Evolutionary conservation across 2,797 vertebrate genomes (phyloP).

Genomic region (Emys orbicularis): DNA sequence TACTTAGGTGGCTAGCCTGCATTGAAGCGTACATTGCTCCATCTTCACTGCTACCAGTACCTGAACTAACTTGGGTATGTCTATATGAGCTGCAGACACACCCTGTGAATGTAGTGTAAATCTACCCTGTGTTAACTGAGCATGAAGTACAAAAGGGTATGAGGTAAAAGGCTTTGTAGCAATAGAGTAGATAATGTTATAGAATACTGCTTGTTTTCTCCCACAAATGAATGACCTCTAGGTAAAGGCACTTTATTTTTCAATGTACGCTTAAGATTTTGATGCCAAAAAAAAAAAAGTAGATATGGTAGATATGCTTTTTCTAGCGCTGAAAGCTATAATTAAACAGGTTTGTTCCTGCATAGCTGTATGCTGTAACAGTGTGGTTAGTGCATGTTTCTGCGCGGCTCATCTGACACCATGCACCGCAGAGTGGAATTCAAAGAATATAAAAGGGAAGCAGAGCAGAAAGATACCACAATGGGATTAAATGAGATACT

Average conservation of each 20-base stretch:
- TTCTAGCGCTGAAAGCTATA: background rate
- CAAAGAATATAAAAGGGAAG: slow-evolving; percentile 67
- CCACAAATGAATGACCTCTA: background rate
- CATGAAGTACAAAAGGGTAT: background rate
- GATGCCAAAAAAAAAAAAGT: rapidly evolving
- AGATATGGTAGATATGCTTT: rapidly evolving
- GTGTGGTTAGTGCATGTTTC: background rate
- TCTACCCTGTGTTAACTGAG: rapidly evolving
- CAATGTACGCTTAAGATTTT: background rate
- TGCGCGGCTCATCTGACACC: slow-evolving; percentile 21
- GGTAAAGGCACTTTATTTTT: background rate
- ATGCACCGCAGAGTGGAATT: slow-evolving; percentile 33
- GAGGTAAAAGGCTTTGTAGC: background rate
- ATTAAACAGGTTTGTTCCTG: slow-evolving; percentile 2
- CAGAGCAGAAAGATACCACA: slow-evolving; percentile 74
- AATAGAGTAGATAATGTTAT: background rate
- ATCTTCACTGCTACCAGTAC: background rate
- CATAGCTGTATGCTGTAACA: background rate
- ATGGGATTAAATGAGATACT: slow-evolving; percentile 75
- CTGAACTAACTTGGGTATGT: background rate
- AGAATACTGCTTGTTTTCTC: background rate
- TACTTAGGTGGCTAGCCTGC: background rate
- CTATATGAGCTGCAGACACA: background rate
- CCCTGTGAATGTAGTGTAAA: rapidly evolving
- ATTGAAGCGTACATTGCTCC: background rate